Evolutionary conservation across 2,888 invertebrate genomes (phyloP).

Genomic region (Zhengitettix transpicula): DNA sequence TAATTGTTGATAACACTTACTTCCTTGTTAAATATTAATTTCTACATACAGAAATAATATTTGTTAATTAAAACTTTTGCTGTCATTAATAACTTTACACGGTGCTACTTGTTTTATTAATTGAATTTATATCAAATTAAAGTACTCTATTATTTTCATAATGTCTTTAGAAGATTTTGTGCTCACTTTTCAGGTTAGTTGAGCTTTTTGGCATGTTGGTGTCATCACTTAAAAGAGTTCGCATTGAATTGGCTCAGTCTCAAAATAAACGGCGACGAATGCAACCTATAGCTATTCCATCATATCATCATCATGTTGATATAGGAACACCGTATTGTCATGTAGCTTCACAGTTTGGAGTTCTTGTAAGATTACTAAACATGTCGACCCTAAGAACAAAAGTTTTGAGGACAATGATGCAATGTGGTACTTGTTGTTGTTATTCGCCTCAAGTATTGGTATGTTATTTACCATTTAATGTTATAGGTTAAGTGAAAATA

Average conservation of each 20-base stretch:
- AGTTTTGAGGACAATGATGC: slow-evolving; percentile 27
- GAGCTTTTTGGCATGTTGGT: background rate
- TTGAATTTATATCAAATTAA: too few species aligned
- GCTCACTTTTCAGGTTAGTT: background rate
- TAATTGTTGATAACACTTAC: too few species aligned
- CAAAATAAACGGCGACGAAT: background rate
- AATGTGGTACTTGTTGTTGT: slow-evolving; percentile 45
- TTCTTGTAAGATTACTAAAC: slow-evolving; percentile 22
- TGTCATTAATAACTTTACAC: too few species aligned
- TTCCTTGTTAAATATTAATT: too few species aligned
- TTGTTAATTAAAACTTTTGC: too few species aligned
- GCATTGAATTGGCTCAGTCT: background rate
- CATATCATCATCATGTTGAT: slow-evolving; percentile 41
- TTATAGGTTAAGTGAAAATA: too few species aligned
- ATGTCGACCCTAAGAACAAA: background rate
- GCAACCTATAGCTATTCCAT: slow-evolving; percentile 7
- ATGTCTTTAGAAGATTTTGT: too few species aligned
- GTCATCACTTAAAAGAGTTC: background rate
- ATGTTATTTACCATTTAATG: background rate
- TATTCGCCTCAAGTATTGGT: slow-evolving; percentile 30
- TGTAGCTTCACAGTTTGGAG: slow-evolving; percentile 37
- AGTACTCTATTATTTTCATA: too few species aligned
- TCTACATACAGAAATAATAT: too few species aligned
- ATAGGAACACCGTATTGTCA: slow-evolving; percentile 38
- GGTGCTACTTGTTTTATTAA: too few species aligned